phyloP scores from a whole-genome alignment of 2,797 vertebrate genomes.

The Lutjanus argentimaculatus region DNA sequence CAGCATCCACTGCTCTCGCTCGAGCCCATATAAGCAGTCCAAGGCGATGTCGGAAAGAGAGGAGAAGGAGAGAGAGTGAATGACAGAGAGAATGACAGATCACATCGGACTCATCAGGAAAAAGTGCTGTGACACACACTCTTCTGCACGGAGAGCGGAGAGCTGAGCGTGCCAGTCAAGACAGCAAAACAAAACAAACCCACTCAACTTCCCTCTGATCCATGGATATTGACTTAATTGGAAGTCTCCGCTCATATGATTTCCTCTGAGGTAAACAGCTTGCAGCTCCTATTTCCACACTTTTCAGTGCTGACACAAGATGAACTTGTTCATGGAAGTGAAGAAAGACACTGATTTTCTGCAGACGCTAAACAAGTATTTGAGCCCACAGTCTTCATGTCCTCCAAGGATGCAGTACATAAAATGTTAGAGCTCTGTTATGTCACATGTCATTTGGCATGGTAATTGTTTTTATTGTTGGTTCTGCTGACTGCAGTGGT shows the following conservation, averaged over 20 bases:
- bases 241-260: constrained; percentile 56
- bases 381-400: not conserved
- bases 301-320: constrained; percentile 47
- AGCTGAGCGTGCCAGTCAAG: constrained; percentile 29
- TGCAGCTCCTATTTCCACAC: constrained; percentile 43
- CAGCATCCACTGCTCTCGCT: too few species aligned
- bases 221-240: constrained; percentile 61
- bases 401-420: not conserved
- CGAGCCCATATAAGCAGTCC: too few species aligned
- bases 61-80: constrained; percentile 61
- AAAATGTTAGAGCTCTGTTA: not conserved
- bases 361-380: constrained; percentile 23
- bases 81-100: constrained; percentile 74
- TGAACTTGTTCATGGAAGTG: constrained; percentile 36
- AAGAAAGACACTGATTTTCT: constrained; percentile 33
- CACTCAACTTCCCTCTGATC: constrained; percentile 57
- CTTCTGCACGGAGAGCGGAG: constrained; percentile 44
- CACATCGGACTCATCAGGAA: constrained; percentile 74
- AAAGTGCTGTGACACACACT: constrained; percentile 77
- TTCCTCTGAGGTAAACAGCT: constrained; percentile 59
- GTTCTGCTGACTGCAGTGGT: constrained; percentile 14
- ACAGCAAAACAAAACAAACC: constrained; percentile 61
- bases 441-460: constrained; percentile 13
- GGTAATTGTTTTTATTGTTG: not conserved
- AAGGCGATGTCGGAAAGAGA: too few species aligned